A percentile compares a stretch with the other conserved stretches of the same genome.
Evolutionary conservation across 2,113 vertebrate species (phyloP).

Genomic region (Prionailurus viverrinus): DNA sequence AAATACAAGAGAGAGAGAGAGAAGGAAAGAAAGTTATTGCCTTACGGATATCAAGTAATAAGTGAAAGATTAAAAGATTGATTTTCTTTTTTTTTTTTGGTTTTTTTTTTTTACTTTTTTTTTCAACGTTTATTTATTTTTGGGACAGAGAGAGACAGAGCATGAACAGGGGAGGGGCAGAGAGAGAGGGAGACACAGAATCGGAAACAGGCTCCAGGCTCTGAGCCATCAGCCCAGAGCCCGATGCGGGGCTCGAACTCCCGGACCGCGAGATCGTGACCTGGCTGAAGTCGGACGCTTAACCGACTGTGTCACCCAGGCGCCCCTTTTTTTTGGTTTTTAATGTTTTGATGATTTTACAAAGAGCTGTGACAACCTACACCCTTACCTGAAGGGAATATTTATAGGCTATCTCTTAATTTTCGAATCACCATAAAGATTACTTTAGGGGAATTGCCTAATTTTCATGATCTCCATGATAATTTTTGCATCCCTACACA

Average conservation of each 20-base stretch:
- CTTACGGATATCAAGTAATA: not conserved
- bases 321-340: not conserved
- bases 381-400: not conserved
- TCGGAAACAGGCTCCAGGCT: too few relatives aligned
- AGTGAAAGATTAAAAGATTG: not conserved
- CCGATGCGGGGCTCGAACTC: too few relatives aligned
- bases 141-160: too few relatives aligned
- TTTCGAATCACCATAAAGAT: not conserved
- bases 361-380: not conserved
- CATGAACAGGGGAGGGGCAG: too few relatives aligned
- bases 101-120: too few relatives aligned
- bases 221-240: too few relatives aligned
- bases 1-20: too few relatives aligned
- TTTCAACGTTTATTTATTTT: too few relatives aligned
- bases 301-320: too few relatives aligned
- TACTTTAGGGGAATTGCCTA: not conserved
- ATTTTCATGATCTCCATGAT: not conserved
- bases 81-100: not conserved
- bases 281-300: too few relatives aligned
- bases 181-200: too few relatives aligned
- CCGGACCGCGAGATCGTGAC: too few relatives aligned
- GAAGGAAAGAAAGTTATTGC: not conserved
- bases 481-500: not conserved
- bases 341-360: not conserved
- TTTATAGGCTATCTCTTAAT: not conserved